Evolutionary conservation across 2,797 vertebrate genomes (phyloP), one percentile per base, ranked within the genome.

Genomic region (Urophycis tenuis): DNA sequence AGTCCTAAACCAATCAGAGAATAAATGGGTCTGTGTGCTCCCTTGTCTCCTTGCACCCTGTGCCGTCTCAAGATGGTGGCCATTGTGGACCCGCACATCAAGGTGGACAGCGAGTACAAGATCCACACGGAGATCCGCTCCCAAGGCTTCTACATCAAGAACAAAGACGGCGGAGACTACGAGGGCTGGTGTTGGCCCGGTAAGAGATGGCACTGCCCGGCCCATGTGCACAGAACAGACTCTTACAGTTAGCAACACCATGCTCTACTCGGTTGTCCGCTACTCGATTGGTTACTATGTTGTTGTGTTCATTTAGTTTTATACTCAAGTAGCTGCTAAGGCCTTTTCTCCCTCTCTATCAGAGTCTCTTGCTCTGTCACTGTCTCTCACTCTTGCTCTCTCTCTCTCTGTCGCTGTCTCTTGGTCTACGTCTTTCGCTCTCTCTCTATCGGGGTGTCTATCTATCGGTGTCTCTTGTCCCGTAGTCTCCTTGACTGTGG

Each of bases 151-250:
- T 97, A 94, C 25, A 76, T 95, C 75, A 97, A 98, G 86, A 97
- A 93, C n/a, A 95, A 95, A 83, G 95, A 96, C 5, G 95, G 96
- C 1, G 91, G 81, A 22, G 95, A 98, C 88, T 97, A 97, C 0
- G 96, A 98, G 86, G 96, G 97, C 83, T 98, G 97, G 97, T 98
- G 96, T 81, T 98, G 96, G 96, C 96, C 96, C 77, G 96, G 96
- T 98, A 86, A 85, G 86, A 79, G 30, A 80, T 29, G n/a, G 0
- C 60, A 29, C 60, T 11, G 60, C 9, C 60, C 25, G 9, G 8
- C 5, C 49, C 49, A 17, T 7, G 22, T 19, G 19, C 22, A 22
- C 5, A 41, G 17, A 49, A 17, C 41, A 41, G 39, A 12, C 39
- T 41, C 39, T 41, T 41, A 41, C 19, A 39, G 19, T 49, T 17